A percentile compares a stretch with the other conserved stretches of the same genome.
phyloP scores from a whole-genome alignment of 2,113 vertebrate species.

The Anguilla japonica region DNA sequence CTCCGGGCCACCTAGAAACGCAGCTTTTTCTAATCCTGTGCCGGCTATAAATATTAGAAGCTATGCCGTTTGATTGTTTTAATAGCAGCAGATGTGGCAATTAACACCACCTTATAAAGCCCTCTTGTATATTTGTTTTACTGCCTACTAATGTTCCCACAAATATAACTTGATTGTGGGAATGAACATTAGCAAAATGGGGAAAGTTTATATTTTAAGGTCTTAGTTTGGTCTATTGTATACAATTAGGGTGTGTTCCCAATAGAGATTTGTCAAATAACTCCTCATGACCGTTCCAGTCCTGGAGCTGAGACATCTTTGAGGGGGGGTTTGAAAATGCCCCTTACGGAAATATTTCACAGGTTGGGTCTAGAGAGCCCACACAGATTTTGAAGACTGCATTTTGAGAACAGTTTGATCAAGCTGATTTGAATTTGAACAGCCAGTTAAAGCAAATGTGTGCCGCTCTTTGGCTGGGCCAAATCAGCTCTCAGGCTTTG shows the following conservation, averaged over 20 bases:
- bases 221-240: constrained; percentile 62
- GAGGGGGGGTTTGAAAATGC: constrained; percentile 33
- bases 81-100: constrained; percentile 78
- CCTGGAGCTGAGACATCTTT: constrained; percentile 41
- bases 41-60: constrained; percentile 73
- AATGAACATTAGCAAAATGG: constrained; percentile 66
- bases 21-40: constrained; percentile 62
- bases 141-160: constrained; percentile 76
- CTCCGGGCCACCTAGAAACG: constrained; percentile 67
- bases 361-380: constrained; percentile 19
- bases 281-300: constrained; percentile 42
- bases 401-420: constrained; percentile 33
- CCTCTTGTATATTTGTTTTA: constrained; percentile 75
- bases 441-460: constrained; percentile 44
- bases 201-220: constrained; percentile 62
- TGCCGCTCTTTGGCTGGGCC: constrained; percentile 42
- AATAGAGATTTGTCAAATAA: constrained; percentile 69
- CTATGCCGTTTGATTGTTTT: constrained; percentile 71
- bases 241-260: constrained; percentile 69
- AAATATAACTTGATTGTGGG: constrained; percentile 74
- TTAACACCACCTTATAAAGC: constrained; percentile 78
- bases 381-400: constrained; percentile 44
- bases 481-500: constrained; percentile 40
- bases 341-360: constrained; percentile 43
- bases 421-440: constrained; percentile 50